These are phyloP conservation scores for Trachelipus rathkii DNA, from an alignment of 1,140 invertebrate species.

Conservation along the genomic window DNA sequence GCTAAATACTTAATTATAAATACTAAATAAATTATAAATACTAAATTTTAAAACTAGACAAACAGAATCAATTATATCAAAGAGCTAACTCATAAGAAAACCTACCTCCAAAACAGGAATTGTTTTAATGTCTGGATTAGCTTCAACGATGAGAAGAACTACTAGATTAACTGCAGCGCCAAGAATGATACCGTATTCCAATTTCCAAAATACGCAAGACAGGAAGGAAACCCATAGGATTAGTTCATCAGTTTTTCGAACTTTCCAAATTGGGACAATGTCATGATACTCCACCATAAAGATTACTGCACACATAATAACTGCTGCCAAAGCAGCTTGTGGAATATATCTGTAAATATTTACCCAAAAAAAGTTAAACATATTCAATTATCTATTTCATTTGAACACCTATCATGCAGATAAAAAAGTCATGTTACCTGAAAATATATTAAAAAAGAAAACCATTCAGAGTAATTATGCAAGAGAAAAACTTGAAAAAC, in stretches of 20 bases:
- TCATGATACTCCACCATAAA: constrained; percentile 88
- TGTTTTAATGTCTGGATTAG: constrained; percentile 72
- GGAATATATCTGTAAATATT: constrained; percentile 66
- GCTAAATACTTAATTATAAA: too few species aligned
- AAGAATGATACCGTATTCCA: constrained; percentile 82
- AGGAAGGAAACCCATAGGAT: constrained; percentile 75
- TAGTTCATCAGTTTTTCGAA: constrained; percentile 68
- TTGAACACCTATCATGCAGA: neutral
- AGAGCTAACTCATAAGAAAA: neutral
- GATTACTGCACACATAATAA: constrained; percentile 84
- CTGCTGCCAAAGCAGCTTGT: constrained; percentile 57
- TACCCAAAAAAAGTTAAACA: too few species aligned
- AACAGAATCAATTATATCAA: neutral
- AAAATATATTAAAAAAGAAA: constrained; percentile 10
- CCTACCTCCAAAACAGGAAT: constrained; percentile 12
- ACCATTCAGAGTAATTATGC: neutral
- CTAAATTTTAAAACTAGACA: neutral
- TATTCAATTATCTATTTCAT: too few species aligned
- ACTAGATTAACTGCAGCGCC: constrained; percentile 79
- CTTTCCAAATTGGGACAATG: constrained; percentile 76
- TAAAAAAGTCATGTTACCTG: neutral
- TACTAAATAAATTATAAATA: too few species aligned
- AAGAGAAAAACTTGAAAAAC: too few species aligned
- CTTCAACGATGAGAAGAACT: constrained; percentile 78
- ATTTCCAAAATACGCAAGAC: constrained; percentile 71